Base-by-base conservation (phyloP, 2,113 vertebrate genomes). In the Trochalopteron elliotii region DNA sequence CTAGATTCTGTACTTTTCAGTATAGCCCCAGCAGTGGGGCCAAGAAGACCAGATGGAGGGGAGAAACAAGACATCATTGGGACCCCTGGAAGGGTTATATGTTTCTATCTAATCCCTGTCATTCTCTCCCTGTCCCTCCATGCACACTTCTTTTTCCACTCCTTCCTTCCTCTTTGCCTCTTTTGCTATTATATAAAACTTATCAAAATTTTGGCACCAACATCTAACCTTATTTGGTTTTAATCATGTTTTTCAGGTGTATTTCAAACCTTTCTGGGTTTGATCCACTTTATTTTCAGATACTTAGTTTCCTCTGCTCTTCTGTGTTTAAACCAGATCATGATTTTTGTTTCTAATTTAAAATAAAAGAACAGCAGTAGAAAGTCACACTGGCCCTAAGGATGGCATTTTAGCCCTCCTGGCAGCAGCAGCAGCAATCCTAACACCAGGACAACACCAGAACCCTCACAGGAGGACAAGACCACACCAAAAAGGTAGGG, bases 1-100 rank as follows among this genome's bases (percentile, higher is more conserved):
- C n/a, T 56, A n/a, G 52, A 31, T 47, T 68, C 63, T 68, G 7
- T 21, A 20, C 10, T 81, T 39, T 33, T 21, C 4, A 5, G 17
- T 40, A 30, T 39, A 53, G 61, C 50, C 33, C 27, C 10, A 7
- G 50, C 2, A 0, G 27, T 31, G 10, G 16, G 40, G 21, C 33
- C 40, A 45, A 67, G 33, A 35, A 35, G 40, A 56, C 27, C 16
- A 37, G 33, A 37, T 39, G 10, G n/a, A 56, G 8, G 13, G 17
- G 42, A 47, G 21, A 56, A 56, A 47, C 0, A 0, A 68, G 78
- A 57, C 0, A 0, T 31, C 1, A 0, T 33, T 0, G 2, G 21
- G 63, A 47, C 8, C 21, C n/a, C 40, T 15, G 10, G 27, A 56
- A 47, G n/a, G 50, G 28, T 21, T 21, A 33, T 25, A 12, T 3